Percentiles rank a stretch among this genome's conserved stretches.
These are phyloP conservation scores for Xiphophorus couchianus DNA, from an alignment of 2,113 vertebrate species.

Conservation along the genomic window DNA sequence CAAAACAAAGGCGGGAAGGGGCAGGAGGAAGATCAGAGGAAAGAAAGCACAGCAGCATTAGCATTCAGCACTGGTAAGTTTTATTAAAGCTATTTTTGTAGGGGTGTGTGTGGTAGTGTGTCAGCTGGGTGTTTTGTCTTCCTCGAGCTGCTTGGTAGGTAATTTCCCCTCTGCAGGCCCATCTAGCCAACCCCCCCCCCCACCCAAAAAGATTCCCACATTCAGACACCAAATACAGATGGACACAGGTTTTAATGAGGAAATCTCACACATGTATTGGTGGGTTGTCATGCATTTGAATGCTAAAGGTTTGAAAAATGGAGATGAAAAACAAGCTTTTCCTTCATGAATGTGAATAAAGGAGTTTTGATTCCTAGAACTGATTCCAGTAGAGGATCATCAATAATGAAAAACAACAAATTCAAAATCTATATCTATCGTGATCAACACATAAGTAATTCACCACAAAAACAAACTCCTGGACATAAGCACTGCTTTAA, in stretches of 20 bases:
- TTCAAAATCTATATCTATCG: too few species aligned
- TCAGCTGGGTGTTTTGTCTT: neutral
- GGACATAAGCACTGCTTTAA: neutral
- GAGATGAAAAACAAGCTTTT: neutral
- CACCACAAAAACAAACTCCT: neutral
- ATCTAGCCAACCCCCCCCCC: too few species aligned
- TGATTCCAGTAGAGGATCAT: neutral
- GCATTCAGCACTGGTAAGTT: slow-evolving; percentile 3
- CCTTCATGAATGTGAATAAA: neutral
- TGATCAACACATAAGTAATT: too few species aligned
- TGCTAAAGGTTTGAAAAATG: neutral
- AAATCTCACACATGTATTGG: neutral
- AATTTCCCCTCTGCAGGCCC: slow-evolving; percentile 38
- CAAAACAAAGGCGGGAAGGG: neutral
- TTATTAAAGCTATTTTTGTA: slow-evolving; percentile 1
- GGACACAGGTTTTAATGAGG: neutral
- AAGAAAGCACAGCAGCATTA: slow-evolving; percentile 28
- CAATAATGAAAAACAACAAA: neutral
- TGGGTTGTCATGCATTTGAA: neutral
- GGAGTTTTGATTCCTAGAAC: neutral
- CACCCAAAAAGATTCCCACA: slow-evolving; percentile 10
- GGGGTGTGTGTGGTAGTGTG: slow-evolving; percentile 14
- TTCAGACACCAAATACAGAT: neutral
- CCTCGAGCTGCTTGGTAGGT: slow-evolving; percentile 20
- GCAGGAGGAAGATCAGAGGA: neutral